These are phyloP conservation scores for Geococcyx californianus DNA, from an alignment of 2,113 vertebrate species.

Conservation along the genomic window DNA sequence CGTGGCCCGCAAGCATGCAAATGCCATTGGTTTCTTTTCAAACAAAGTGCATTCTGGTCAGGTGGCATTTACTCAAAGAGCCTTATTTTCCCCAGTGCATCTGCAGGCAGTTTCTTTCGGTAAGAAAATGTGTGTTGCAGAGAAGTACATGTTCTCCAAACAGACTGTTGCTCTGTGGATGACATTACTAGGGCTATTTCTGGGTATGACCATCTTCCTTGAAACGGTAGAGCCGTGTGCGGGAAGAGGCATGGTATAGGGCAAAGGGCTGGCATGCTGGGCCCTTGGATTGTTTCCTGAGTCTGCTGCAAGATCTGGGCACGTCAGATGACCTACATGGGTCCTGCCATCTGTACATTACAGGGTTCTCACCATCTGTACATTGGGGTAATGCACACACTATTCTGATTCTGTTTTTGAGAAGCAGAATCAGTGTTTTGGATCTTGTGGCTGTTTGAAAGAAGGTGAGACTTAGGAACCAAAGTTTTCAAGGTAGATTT, in stretches of 20 bases:
- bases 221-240: slow-evolving; percentile 26
- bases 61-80: slow-evolving; percentile 8
- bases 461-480: neutral
- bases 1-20: slow-evolving; percentile 30
- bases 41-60: slow-evolving; percentile 19
- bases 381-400: neutral
- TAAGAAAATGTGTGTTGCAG: neutral
- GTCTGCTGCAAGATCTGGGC: slow-evolving; percentile 9
- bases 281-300: slow-evolving; percentile 3
- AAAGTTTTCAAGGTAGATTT: neutral
- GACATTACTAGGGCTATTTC: slow-evolving; percentile 29
- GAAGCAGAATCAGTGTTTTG: neutral
- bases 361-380: slow-evolving; percentile 34
- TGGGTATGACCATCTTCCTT: slow-evolving; percentile 26
- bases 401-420: neutral
- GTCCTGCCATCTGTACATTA: slow-evolving; percentile 13
- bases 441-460: neutral
- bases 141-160: neutral
- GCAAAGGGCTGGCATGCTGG: slow-evolving; percentile 29
- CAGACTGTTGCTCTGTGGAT: slow-evolving; percentile 17
- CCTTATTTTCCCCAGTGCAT: neutral
- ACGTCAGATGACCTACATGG: slow-evolving; percentile 39
- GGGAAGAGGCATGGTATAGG: slow-evolving; percentile 17
- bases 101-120: slow-evolving; percentile 24
- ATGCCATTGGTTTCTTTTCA: slow-evolving; percentile 40